A percentile compares a stretch with the other conserved stretches of the same genome.
Conservation (phyloP, 1,140 invertebrate genomes). For the Oreohelix idahoensis region DNA sequence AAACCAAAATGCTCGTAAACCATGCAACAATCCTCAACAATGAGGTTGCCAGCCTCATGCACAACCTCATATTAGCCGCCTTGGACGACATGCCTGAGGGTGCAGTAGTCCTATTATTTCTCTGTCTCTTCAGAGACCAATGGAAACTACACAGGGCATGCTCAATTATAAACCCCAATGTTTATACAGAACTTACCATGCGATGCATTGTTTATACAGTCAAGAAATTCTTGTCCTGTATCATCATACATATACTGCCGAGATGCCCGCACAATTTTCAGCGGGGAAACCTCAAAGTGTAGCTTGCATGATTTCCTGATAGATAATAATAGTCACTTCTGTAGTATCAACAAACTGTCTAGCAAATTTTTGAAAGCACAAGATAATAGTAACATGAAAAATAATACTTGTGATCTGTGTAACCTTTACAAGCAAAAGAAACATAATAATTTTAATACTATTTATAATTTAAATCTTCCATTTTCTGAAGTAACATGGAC, state of each 20-base stretch:
- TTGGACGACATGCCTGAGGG: too few species aligned
- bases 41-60: too few species aligned
- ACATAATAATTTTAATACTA: background rate
- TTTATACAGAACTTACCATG: conserved; percentile 84
- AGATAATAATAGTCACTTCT: conserved; percentile 31
- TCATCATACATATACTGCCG: conserved; percentile 98
- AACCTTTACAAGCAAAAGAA: too few species aligned
- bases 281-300: conserved; percentile 91
- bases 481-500: background rate
- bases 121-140: too few species aligned
- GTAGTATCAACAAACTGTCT: background rate
- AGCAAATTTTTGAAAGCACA: background rate
- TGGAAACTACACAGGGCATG: too few species aligned
- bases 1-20: too few species aligned
- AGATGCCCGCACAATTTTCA: conserved; percentile 92
- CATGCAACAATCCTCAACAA: too few species aligned
- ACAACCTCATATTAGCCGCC: too few species aligned
- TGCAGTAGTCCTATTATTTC: too few species aligned
- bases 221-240: conserved; percentile 88
- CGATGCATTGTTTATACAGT: conserved; percentile 99
- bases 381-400: background rate
- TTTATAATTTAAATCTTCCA: background rate
- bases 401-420: background rate
- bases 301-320: conserved; percentile 90
- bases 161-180: too few species aligned